Conservation (phyloP, 2,888 invertebrate species). For the Eilema sororculum region DNA sequence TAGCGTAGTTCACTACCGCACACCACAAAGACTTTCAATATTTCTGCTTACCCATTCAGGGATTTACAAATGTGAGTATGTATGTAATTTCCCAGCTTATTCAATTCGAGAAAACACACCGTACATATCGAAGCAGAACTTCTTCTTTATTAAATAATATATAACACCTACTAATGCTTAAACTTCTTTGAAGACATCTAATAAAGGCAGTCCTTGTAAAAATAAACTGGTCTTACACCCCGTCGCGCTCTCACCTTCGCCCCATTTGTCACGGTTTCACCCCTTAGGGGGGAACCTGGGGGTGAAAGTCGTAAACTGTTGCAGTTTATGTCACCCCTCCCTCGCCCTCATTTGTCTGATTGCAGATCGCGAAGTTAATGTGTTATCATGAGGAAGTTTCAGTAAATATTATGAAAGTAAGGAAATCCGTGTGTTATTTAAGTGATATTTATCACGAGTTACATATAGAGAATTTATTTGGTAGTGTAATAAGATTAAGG, state of each 20-base stretch:
- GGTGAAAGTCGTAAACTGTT: conserved; percentile 53
- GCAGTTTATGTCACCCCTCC: conserved; percentile 52
- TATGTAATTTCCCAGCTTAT: neutral
- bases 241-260: conserved; percentile 49
- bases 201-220: conserved; percentile 60
- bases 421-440: neutral
- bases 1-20: no score
- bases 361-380: conserved; percentile 46
- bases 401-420: conserved; percentile 1
- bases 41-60: no score
- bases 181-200: conserved; percentile 39
- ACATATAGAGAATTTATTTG: neutral
- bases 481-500: neutral
- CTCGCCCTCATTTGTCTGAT: conserved; percentile 55
- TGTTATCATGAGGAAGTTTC: conserved; percentile 15
- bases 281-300: conserved; percentile 22
- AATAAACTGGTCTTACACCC: conserved; percentile 58
- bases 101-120: conserved; percentile 3
- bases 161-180: conserved; percentile 8
- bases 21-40: no score
- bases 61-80: no score
- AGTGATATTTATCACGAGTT: neutral
- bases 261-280: conserved; percentile 41
- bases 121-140: conserved; percentile 6
- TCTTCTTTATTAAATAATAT: conserved; percentile 29